These are phyloP conservation scores for Helostoma temminkii DNA, from an alignment of 2,797 vertebrate species.

Conservation along the genomic window DNA sequence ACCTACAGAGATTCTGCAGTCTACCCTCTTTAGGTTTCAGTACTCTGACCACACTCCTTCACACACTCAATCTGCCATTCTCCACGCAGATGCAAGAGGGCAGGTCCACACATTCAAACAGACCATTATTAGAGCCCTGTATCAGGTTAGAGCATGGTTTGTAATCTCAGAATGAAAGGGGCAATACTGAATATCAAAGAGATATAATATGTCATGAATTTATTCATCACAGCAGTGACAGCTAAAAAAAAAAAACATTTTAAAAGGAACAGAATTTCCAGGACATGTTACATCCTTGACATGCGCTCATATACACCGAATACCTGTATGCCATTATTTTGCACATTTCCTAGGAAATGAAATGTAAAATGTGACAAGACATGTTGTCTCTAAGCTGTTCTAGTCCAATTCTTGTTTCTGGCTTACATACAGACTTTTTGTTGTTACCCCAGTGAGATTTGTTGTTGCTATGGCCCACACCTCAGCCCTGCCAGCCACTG, in stretches of 20 bases:
- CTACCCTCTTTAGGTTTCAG: slow-evolving; percentile 15
- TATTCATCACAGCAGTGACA: slow-evolving; percentile 1
- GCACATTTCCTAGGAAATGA: too few relatives aligned
- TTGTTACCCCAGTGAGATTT: too few relatives aligned
- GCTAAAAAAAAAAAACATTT: slow-evolving; percentile 14
- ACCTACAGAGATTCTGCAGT: neutral
- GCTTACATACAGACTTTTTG: too few relatives aligned
- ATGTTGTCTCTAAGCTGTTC: too few relatives aligned
- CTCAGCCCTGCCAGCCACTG: too few relatives aligned
- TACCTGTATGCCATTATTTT: neutral
- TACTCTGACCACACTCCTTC: slow-evolving; percentile 7
- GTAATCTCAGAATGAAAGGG: slow-evolving; percentile 18
- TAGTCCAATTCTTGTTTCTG: too few relatives aligned
- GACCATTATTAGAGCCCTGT: slow-evolving; percentile 6
- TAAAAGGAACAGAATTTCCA: too few relatives aligned
- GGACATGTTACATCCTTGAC: slow-evolving; percentile 14
- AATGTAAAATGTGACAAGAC: too few relatives aligned
- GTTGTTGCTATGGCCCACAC: too few relatives aligned
- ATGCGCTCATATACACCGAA: neutral
- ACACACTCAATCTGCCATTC: slow-evolving; percentile 8
- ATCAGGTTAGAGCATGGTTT: neutral
- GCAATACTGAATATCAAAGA: slow-evolving; percentile 6
- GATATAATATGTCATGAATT: neutral
- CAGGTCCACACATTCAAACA: slow-evolving; percentile 8
- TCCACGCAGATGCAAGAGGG: slow-evolving; percentile 17